These are phyloP conservation scores for Parapsyche elsis DNA, from an alignment of 1,140 invertebrate species.

Conservation along the genomic window DNA sequence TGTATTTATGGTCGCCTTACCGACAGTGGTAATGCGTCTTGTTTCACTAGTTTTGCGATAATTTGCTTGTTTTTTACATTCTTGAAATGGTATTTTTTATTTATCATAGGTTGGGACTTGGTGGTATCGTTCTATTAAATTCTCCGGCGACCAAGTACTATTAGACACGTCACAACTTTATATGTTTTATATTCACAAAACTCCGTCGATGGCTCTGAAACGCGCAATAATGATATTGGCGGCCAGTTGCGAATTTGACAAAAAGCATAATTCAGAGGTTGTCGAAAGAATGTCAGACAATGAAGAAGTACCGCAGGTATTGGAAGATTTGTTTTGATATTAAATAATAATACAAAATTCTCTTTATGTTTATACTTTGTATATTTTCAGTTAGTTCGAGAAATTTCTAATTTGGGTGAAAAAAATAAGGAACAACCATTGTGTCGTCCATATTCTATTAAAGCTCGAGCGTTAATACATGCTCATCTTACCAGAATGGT, in stretches of 20 bases:
- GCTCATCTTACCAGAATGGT: slow-evolving; percentile 90
- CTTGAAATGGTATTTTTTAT: too few relatives aligned
- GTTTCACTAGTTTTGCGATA: too few relatives aligned
- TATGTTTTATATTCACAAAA: slow-evolving; percentile 95
- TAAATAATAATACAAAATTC: slow-evolving; percentile 29
- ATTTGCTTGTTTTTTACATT: too few relatives aligned
- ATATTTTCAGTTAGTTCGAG: slow-evolving; percentile 83
- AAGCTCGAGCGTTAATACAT: slow-evolving; percentile 93
- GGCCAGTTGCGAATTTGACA: slow-evolving; percentile 96
- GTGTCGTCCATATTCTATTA: slow-evolving; percentile 95
- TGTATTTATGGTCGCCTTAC: slow-evolving; percentile 97
- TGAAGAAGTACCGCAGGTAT: slow-evolving; percentile 91
- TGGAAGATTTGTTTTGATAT: slow-evolving; percentile 36
- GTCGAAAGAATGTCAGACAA: slow-evolving; percentile 94
- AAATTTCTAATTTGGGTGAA: slow-evolving; percentile 89
- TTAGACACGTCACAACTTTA: slow-evolving; percentile 96
- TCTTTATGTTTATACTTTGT: slow-evolving; percentile 44
- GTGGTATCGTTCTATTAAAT: slow-evolving; percentile 99
- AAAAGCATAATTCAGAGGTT: slow-evolving; percentile 93
- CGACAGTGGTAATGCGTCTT: slow-evolving; percentile 74
- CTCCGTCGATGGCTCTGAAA: slow-evolving; percentile 93
- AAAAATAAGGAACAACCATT: slow-evolving; percentile 96
- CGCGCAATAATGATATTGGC: slow-evolving; percentile 96
- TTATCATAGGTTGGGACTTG: slow-evolving; percentile 86
- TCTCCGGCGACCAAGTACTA: slow-evolving; percentile 94